phyloP scores from a whole-genome alignment of 2,113 vertebrate genomes.

The Paradoxurus hermaphroditus region DNA sequence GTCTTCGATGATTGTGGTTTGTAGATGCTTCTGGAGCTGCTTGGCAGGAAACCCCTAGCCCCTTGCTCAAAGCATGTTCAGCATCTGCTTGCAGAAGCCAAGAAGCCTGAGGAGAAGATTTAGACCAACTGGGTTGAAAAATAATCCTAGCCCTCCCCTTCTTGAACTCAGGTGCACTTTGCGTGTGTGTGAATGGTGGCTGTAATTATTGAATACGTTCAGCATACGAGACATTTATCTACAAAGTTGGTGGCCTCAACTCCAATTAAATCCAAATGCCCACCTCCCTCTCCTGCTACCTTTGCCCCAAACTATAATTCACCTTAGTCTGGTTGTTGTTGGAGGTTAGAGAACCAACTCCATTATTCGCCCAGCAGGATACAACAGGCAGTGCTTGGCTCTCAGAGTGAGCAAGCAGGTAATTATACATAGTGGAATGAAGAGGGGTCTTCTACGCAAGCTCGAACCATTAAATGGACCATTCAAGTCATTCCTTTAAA shows the following conservation, averaged over 20 bases:
- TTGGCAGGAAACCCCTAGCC: slow-evolving; percentile 14
- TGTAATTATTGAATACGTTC: background rate
- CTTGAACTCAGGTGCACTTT: background rate
- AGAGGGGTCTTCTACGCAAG: background rate
- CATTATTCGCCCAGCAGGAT: background rate
- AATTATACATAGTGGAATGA: background rate
- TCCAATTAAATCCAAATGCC: slow-evolving; percentile 9
- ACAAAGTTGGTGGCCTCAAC: background rate
- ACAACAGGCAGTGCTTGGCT: background rate
- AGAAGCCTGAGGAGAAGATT: background rate
- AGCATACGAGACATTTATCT: background rate
- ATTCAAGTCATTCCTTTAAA: background rate
- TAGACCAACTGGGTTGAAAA: background rate
- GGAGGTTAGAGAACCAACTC: background rate
- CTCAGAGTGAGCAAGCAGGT: background rate
- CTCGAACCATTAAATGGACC: background rate
- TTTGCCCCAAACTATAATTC: background rate
- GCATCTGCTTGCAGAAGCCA: background rate
- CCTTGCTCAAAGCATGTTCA: background rate
- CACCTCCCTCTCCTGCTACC: background rate
- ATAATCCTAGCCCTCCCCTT: background rate
- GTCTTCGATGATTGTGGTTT: slow-evolving; percentile 41
- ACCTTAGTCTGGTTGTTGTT: background rate
- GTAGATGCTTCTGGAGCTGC: background rate
- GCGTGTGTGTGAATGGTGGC: background rate